These are phyloP conservation scores for Erebia aethiops DNA, from an alignment of 2,888 invertebrate genomes.

Conservation along the genomic window DNA sequence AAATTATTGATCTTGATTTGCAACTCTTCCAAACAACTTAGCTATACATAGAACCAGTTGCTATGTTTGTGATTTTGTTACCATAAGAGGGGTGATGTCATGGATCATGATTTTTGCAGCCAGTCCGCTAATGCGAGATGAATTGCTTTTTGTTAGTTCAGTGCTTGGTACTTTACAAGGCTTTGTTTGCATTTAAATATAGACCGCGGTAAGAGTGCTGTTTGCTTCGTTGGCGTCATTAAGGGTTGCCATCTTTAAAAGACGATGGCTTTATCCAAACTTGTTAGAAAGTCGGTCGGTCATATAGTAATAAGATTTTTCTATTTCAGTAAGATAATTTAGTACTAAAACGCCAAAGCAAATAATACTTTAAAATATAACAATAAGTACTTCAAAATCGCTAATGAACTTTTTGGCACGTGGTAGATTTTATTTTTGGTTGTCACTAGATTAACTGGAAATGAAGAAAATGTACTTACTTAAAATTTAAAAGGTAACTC, in stretches of 20 bases:
- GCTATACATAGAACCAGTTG: slow-evolving; percentile 16
- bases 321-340: not conserved
- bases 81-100: slow-evolving; percentile 65
- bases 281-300: not conserved
- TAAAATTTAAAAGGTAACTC: slow-evolving; percentile 19
- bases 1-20: slow-evolving; percentile 21
- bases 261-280: not conserved
- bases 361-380: not conserved
- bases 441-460: slow-evolving; percentile 59
- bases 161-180: slow-evolving; percentile 62
- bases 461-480: slow-evolving; percentile 48
- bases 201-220: slow-evolving; percentile 38
- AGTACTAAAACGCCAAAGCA: slow-evolving; percentile 15
- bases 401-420: slow-evolving; percentile 59
- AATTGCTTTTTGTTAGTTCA: slow-evolving; percentile 71
- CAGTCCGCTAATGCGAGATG: slow-evolving; percentile 66
- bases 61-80: slow-evolving; percentile 26
- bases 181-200: slow-evolving; percentile 63
- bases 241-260: not conserved
- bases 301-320: too few species aligned
- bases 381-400: slow-evolving; percentile 44
- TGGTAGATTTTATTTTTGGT: slow-evolving; percentile 56
- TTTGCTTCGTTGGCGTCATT: slow-evolving; percentile 44
- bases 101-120: slow-evolving; percentile 70
- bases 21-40: slow-evolving; percentile 1